Base-by-base conservation (phyloP, 1,140 invertebrate species). In the Campoletis sonorensis region DNA sequence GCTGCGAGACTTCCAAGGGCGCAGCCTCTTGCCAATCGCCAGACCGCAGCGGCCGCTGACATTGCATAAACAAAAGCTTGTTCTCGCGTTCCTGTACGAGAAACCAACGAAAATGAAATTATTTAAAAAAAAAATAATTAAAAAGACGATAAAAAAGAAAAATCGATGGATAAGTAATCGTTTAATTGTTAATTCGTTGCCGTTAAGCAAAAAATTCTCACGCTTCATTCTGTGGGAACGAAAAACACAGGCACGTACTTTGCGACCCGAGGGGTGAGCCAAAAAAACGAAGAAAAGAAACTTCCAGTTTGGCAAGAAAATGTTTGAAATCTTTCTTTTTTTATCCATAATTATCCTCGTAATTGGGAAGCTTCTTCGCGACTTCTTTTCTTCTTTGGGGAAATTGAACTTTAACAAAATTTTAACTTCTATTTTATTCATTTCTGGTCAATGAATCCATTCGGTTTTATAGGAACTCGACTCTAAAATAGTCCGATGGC, bases 21-120 rank as follows among this genome's bases (percentile, higher is more conserved):
- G 88, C 96, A 97, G 8, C 94, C 95, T 80, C 95, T 90, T 18
- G 96, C 94, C 71, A 96, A 91, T 64, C 94, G 93, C 92, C 95
- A 95, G n/a, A 94, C 94, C 7, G 96, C 91, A 15, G 95, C 93
- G 0, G 96, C 95, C 0, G 95, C 94, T 7, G 95, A 94, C 81
- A 97, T 93, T 0, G 95, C 95, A 86, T 96, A 95, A 0, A 96
- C 95, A 84, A 95, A 96, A 0, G 95, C 95, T 86, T 96, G 95
- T 86, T 97, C 96, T 81, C 95, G 90, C 2, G 96, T 96, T 64
- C 95, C 96, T 96, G 89, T 68, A 64, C 72, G 33, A 67, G 75
- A 83, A 21, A 71, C 16, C 16, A 21, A 80, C 37, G 16, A 67
- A 54, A 54, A 10, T 23, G 49, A 78, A 37, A 58, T 40, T 21